phyloP scores from a whole-genome alignment of 2,797 vertebrate species.

The Macropodus opercularis region DNA sequence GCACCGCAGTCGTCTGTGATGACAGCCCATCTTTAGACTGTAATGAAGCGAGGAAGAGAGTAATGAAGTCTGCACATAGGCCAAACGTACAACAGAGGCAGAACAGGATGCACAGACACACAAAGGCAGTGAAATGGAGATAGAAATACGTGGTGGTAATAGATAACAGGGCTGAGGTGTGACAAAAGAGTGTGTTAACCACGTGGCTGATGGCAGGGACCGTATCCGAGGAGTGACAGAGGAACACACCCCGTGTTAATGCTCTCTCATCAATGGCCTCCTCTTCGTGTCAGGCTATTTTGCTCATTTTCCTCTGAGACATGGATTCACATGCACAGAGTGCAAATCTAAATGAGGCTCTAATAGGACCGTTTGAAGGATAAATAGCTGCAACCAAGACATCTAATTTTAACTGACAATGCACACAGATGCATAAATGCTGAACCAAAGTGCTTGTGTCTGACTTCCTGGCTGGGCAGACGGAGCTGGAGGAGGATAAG shows the following conservation, averaged over 20 bases:
- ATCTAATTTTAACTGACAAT: constrained; percentile 64
- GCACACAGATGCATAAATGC: constrained; percentile 56
- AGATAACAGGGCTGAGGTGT: constrained; percentile 57
- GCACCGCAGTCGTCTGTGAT: constrained; percentile 57
- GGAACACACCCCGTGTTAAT: constrained; percentile 30
- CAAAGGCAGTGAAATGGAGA: constrained; percentile 27
- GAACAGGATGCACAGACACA: constrained; percentile 52
- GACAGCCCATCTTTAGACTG: constrained; percentile 77
- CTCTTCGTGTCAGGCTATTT: constrained; percentile 43
- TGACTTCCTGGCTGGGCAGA: constrained; percentile 39
- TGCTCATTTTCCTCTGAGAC: constrained; percentile 39
- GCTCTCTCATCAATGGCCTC: constrained; percentile 38
- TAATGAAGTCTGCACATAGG: constrained; percentile 70
- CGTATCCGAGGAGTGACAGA: constrained; percentile 47
- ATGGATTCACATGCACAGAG: constrained; percentile 32
- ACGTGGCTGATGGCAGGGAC: constrained; percentile 47
- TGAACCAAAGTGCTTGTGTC: constrained; percentile 38
- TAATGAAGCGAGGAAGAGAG: constrained; percentile 76
- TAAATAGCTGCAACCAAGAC: constrained; percentile 48
- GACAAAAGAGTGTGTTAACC: constrained; percentile 54
- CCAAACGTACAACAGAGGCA: constrained; percentile 42
- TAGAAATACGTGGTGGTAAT: constrained; percentile 8
- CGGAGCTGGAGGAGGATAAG: constrained; percentile 28
- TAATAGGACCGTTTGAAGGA: constrained; percentile 46
- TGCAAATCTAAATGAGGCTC: constrained; percentile 21